Evolutionary conservation across 2,113 vertebrate species (phyloP), one percentile per base, ranked within the genome.

Genomic region (Lycocorax pyrrhopterus): DNA sequence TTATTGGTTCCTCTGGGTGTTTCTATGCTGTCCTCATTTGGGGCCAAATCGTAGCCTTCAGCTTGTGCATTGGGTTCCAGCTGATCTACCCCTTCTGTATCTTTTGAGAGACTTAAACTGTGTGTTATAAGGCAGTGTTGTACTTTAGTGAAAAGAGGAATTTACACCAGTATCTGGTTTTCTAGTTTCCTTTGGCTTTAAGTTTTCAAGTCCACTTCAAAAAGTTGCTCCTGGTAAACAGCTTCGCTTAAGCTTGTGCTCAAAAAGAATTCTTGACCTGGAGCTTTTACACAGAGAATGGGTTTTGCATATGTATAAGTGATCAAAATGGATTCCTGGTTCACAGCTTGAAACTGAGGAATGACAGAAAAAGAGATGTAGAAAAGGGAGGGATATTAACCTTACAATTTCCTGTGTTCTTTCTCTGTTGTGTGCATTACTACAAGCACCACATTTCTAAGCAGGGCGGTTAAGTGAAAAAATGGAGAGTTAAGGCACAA

Each of bases 21-120:
- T 84, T 84, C 43, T 55, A 1, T 0, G 0, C 18, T 2, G 0
- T 29, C 67, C 29, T 93, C 22, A 33, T 63, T 14, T 8, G 4
- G n/a, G 39, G 33, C 33, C 30, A 64, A 35, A 60, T 56, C 0
- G 0, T 27, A 64, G 23, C 33, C 29, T 76, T 90, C 43, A 47
- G 71, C 8, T 6, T n/a, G 23, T 79, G 3, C 2, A 9, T 20
- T 62, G 0, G 2, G 11, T 53, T 90, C 64, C 60, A 69, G 41
- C 32, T 68, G 46, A 47, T 84, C 23, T 71, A 0, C 37, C 20
- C 35, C 8, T 13, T 78, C 27, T 16, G 4, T 27, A 21, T 22
- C 39, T 59, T 72, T 52, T 58, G 53, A 41, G 69, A 72, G 6
- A 12, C 12, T 76, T 73, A 12, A 62, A 14, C 13, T 19, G 2